Conservation (phyloP, 2,113 vertebrate genomes). For the Microcebus tavaratra region DNA sequence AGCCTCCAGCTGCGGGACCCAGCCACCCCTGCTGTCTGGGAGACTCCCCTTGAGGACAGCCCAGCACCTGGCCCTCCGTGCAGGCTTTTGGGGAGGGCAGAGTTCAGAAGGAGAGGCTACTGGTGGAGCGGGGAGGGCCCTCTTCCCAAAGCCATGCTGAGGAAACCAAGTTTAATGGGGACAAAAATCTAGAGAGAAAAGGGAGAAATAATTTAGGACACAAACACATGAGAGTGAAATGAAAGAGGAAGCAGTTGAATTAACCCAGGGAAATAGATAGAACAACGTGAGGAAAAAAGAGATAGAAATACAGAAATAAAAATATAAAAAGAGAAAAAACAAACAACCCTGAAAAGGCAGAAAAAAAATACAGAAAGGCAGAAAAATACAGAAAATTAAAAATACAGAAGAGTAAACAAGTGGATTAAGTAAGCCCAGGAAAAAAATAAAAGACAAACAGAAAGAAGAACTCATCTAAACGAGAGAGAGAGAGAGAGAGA, state of each 20-base stretch:
- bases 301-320: not conserved
- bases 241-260: not conserved
- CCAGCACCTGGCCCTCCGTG: fast-evolving
- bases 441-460: not conserved
- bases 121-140: not conserved
- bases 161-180: not conserved
- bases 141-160: not conserved
- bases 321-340: not conserved
- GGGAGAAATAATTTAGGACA: not conserved
- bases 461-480: not conserved
- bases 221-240: not conserved
- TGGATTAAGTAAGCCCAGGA: not conserved
- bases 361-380: not conserved
- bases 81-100: not conserved
- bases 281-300: not conserved
- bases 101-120: not conserved
- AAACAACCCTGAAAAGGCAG: not conserved
- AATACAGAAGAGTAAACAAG: not conserved
- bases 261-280: not conserved
- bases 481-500: not conserved
- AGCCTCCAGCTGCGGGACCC: not conserved
- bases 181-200: not conserved
- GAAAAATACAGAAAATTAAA: not conserved
- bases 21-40: not conserved
- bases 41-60: not conserved